phyloP scores from a whole-genome alignment of 1,140 invertebrate species.

The Drosophila dunni region DNA sequence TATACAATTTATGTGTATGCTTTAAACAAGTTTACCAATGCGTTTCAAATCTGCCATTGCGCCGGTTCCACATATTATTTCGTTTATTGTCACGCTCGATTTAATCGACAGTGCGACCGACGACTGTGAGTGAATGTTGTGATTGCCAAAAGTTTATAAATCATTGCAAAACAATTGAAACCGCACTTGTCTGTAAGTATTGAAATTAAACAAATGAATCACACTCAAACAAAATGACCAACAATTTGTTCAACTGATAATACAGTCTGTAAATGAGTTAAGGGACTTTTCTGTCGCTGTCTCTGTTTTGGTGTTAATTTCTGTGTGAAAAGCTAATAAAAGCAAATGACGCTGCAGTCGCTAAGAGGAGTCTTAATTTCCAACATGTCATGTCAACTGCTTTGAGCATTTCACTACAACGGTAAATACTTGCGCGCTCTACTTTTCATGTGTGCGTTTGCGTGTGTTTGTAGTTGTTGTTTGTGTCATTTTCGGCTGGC shows the following conservation, averaged over 20 bases:
- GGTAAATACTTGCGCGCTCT: slow-evolving; percentile 53
- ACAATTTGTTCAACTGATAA: slow-evolving; percentile 31
- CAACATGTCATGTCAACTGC: slow-evolving; percentile 48
- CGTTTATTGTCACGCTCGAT: slow-evolving; percentile 73
- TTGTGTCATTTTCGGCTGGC: slow-evolving; percentile 23
- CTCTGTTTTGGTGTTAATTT: slow-evolving; percentile 36
- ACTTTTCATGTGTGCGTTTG: slow-evolving; percentile 24
- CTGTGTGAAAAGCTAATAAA: slow-evolving; percentile 53
- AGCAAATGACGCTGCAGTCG: slow-evolving; percentile 43
- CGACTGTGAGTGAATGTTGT: slow-evolving; percentile 33
- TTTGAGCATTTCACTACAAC: slow-evolving; percentile 46
- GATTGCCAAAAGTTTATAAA: slow-evolving; percentile 35
- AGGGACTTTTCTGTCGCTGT: not conserved
- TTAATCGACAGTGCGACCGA: slow-evolving; percentile 42
- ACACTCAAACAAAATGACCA: slow-evolving; percentile 30
- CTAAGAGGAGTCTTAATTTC: slow-evolving; percentile 41
- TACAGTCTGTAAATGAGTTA: slow-evolving; percentile 12
- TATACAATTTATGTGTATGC: slow-evolving; percentile 17
- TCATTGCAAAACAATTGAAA: slow-evolving; percentile 32
- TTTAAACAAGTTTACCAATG: slow-evolving; percentile 75
- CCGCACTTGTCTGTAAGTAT: slow-evolving; percentile 33
- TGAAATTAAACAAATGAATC: slow-evolving; percentile 24
- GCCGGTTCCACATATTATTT: slow-evolving; percentile 52
- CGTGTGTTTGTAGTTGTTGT: slow-evolving; percentile 11
- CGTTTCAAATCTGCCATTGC: slow-evolving; percentile 62